Evolutionary conservation across 1,140 invertebrate species (phyloP), one percentile per base, ranked within the genome.

Genomic region (Camponotus pennsylvanicus): DNA sequence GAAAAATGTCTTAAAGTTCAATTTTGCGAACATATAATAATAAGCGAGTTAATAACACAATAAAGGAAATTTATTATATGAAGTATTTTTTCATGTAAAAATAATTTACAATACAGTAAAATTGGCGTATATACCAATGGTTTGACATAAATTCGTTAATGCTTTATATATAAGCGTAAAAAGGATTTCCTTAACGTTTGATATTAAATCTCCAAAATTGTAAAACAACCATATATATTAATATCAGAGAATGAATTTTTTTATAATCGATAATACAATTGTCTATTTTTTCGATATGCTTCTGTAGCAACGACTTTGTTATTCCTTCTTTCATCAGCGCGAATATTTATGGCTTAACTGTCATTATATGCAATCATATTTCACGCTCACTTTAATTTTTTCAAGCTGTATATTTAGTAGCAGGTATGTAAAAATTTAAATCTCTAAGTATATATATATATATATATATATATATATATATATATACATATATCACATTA

Each of bases 291-390:
- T 63, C 13, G 11, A 13, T 52, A 34, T 15, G 61, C 21, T 76
- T 34, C 70, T 63, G 2, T 15, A 52, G 59, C 63, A 86, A 89
- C 83, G 11, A 61, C 11, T 9, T 85, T 76, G 40, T 86, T 89
- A 61, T 59, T 70, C 37, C n/a, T 40, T 63, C 40, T 83, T 18
- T 64, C n/a, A 42, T 49, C 27, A 11, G 40, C 27, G 27, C 6
- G 49, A 71, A 15, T 11, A 13, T 45, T 11, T n/a, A 6, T 69
- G 55, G 21, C 13, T 79, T 15, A 3, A 32, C n/a, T 32, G 32
- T 6, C 2, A 40, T 70, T 80, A 40, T 1, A 27, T 8, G 5
- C 7, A 11, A 37, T 15, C 27, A 55, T 80, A 79, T 57, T 80
- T 69, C 8, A 9, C 32, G 0, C 40, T 37, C 2, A n/a, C 2